Base-by-base conservation (phyloP, 2,113 vertebrate species). In the Clupea harengus region DNA sequence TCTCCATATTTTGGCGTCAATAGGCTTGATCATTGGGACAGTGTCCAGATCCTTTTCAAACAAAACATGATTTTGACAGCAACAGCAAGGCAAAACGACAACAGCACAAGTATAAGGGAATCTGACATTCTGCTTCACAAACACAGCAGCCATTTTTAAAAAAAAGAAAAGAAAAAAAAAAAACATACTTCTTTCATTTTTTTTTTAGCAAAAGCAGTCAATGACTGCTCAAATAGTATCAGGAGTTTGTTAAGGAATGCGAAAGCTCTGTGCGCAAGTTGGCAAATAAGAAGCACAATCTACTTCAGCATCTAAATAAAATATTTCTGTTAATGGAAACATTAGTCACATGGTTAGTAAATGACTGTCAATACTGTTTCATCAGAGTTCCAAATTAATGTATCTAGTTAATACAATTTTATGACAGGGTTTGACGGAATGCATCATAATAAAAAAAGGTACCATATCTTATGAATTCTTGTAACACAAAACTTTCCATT, bases 1-100 rank as follows among this genome's bases (percentile, higher is more conserved):
- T 88, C 83, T 86, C 25, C 10, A 89, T 7, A 45, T 82, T 88
- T 94, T 93, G 93, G 93, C 93, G 91, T 87, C 81, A 91, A 85
- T 82, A 78, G 81, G 78, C 85, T 81, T 80, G 85, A 85, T 88
- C 60, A 78, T 81, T 60, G 32, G 75, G 57, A 45, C 85, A 82
- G 25, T 44, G 39, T 78, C 9, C 72, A 39, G 28, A 78, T 81
- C 52, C 45, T 22, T 81, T 28, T 28, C 39, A 18, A 32, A 78
- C 6, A 78, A 17, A 78, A 17, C 28, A 44, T 39, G 72, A 78
- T 39, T 11, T 39, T 39, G 9, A n/a, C 81, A 32, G 22, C 54
- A 57, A 72, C 20, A 84, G 84, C 83, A 89, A 82, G 82, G 82
- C 83, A 82, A 46, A 39, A 82, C 25, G 81, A 25, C 18, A 84